A percentile compares a stretch with the other conserved stretches of the same genome.
These are phyloP conservation scores for Lepus townsendii DNA, from an alignment of 2,797 vertebrate genomes.

Conservation along the genomic window DNA sequence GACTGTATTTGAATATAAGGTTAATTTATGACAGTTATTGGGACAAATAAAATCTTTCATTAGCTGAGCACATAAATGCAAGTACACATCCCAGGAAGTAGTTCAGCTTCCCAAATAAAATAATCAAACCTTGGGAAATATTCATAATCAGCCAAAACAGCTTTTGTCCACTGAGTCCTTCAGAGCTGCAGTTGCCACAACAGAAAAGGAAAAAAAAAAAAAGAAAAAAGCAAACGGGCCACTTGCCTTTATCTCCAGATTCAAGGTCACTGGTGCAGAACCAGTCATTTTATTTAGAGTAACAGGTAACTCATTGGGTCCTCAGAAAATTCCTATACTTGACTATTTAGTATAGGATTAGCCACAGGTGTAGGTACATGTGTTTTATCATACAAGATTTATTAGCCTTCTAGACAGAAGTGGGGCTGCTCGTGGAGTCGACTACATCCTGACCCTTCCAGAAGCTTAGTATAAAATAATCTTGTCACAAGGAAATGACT, in stretches of 20 bases:
- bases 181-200: background rate
- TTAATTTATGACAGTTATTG: background rate
- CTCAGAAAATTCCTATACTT: background rate
- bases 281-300: background rate
- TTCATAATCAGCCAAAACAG: background rate
- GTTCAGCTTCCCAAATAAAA: constrained; percentile 41
- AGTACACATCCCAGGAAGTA: background rate
- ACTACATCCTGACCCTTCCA: background rate
- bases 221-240: background rate
- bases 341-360: background rate
- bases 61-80: background rate
- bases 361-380: background rate
- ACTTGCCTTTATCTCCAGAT: background rate
- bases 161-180: background rate
- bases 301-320: background rate
- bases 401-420: background rate
- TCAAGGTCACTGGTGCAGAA: background rate
- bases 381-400: background rate
- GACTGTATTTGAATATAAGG: background rate
- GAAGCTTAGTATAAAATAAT: background rate
- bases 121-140: background rate
- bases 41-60: background rate
- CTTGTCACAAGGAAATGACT: background rate
- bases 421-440: background rate
- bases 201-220: background rate